These are phyloP conservation scores for Anseranas semipalmata DNA, from an alignment of 2,113 vertebrate species.

Conservation along the genomic window DNA sequence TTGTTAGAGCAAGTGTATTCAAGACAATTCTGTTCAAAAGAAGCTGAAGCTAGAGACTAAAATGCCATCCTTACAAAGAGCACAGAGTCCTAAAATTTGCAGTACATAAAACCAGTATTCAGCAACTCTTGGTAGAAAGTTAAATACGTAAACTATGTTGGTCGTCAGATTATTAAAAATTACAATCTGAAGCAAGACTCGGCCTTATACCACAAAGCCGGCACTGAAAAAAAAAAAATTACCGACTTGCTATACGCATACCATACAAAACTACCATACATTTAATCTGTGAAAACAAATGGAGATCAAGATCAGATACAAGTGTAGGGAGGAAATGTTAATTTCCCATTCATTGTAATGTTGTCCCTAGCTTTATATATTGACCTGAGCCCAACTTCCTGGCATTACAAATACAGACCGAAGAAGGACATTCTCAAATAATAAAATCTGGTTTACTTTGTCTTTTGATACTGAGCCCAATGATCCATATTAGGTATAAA, in stretches of 20 bases:
- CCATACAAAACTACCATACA: not conserved
- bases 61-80: not conserved
- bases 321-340: slow-evolving; percentile 67
- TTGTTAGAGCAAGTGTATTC: not conserved
- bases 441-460: slow-evolving; percentile 4
- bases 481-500: slow-evolving; percentile 46
- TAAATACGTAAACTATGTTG: not conserved
- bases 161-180: not conserved
- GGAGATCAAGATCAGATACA: slow-evolving; percentile 60
- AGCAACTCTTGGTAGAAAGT: not conserved
- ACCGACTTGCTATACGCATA: not conserved
- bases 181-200: not conserved
- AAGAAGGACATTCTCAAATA: not conserved
- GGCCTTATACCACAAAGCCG: not conserved
- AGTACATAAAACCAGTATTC: not conserved
- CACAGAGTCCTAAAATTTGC: not conserved
- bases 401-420: not conserved
- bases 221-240: not conserved
- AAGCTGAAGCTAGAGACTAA: not conserved
- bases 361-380: slow-evolving; percentile 47
- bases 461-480: not conserved
- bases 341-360: slow-evolving; percentile 73
- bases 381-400: slow-evolving; percentile 30
- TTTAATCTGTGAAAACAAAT: slow-evolving; percentile 54
- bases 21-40: not conserved